Base-by-base conservation (phyloP, 2,888 invertebrate species). In the Conistra vaccinii region DNA sequence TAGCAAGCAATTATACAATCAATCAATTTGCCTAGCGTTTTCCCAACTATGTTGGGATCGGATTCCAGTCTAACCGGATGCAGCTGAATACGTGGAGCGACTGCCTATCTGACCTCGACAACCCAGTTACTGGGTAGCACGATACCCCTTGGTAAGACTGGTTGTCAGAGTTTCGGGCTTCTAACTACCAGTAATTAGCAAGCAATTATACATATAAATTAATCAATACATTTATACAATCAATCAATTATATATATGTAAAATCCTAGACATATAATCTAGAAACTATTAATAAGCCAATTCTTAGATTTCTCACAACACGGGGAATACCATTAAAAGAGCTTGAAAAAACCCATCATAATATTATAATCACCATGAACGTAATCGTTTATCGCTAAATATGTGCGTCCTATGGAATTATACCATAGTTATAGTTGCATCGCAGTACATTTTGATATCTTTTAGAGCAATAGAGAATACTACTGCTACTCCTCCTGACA, bases 301-400 rank as follows among this genome's bases (percentile, higher is more conserved):
- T 60, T 39, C 48, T 48, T 26, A 51, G 60, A 60, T 60, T 45
- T 58, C 51, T 35, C 26, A 20, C 26, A 23, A 45, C 6, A 42
- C 26, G 2, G n/a, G 17, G 55, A 32, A 53, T 29, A 26, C 3
- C 29, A 42, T 51, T 17, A 26, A 14, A 32, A 48, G 29, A 69
- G 10, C 68, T 61, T 48, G 39, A 51, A 69, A 48, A 75, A 68
- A 60, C 68, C 75, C 75, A 67, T n/a, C 26, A 10, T 53, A 32
- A 51, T 51, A 42, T 9, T 32, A 67, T 60, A 60, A 32, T 29
- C 5, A 51, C 42, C 17, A 6, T 51, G 35, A 39, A 32, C 17
- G 17, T n/a, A 35, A 60, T 53, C 51, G 23, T 26, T 51, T 23
- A 58, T 29, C 7, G 20, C 7, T 48, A 23, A 58, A 51, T 58